Evolutionary conservation across 2,888 invertebrate genomes (phyloP), one percentile per base, ranked within the genome.

Genomic region (Abrostola triplasia): DNA sequence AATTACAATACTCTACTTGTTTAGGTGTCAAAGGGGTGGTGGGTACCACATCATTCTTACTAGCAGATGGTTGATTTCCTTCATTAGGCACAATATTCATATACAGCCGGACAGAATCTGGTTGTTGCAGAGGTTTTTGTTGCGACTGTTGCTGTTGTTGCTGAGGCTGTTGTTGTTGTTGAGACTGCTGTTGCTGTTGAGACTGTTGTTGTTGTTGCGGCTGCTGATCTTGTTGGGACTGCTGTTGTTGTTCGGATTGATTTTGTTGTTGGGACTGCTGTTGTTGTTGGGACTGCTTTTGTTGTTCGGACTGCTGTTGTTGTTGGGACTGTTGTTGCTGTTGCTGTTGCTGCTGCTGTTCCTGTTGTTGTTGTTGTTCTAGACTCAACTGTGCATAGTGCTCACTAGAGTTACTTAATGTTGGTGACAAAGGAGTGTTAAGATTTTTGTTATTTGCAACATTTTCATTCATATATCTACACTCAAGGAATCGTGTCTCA

Each of bases 311-410:
- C 13, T 13, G 6, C 49, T 24, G 11, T 35, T 48, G 35, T 35
- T 48, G 48, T 24, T 48, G 48, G 8, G 37, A 51, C 24, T 59
- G 55, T 6, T 60, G 60, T 11, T 59, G 72, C 1, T 66, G 70
- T 36, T 61, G 47, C 35, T 47, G 50, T 36, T 56, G 57, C 35
- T 64, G 54, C 11, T 49, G 54, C 0, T 62, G 61, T 0, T 69
- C 61, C 6, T 73, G 64, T n/a, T 60, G 55, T 52, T 64, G 63
- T 61, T 92, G 90, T 71, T 90, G 90, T 51, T 94, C 93, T 52
- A 92, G 82, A 75, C 87, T 92, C 10, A 95, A 84, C 61, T 92
- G 92, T 42, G 94, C 93, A 77, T 95, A 95, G 73, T 93, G 93
- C 70, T 95, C 95, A 83, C 94, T 95, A n/a, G 86, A 84, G 64